Evolutionary conservation across 2,797 vertebrate species (phyloP).

Genomic region (Artibeus lituratus): DNA sequence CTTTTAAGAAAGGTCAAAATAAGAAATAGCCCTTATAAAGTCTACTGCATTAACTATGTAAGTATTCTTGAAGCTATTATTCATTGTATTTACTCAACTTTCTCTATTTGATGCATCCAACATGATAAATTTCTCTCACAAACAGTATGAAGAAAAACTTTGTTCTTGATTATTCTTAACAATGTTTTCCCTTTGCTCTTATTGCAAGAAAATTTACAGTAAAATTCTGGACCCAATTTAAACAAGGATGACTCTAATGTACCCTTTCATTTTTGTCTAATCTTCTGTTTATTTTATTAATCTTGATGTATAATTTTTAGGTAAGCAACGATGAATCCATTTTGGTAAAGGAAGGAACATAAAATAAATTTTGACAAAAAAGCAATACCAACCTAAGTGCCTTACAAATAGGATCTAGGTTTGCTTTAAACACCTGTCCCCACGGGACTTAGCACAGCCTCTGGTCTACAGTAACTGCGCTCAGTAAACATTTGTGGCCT

Average conservation of each 20-base stretch:
- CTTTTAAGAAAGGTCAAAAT: slow-evolving; percentile 12
- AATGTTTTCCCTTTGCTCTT: background rate
- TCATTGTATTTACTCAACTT: background rate
- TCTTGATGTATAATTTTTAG: background rate
- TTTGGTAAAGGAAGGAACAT: background rate
- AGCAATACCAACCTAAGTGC: background rate
- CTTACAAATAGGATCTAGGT: background rate
- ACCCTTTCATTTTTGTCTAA: background rate
- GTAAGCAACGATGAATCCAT: background rate
- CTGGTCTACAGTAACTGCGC: background rate
- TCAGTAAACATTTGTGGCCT: background rate
- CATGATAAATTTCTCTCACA: background rate
- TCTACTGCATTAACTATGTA: background rate
- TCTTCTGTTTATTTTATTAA: background rate
- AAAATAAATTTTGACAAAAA: slow-evolving; percentile 3
- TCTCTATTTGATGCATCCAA: background rate
- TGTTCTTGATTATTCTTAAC: background rate
- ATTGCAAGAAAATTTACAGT: background rate
- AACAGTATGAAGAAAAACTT: background rate
- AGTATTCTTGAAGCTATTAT: background rate
- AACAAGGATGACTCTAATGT: background rate
- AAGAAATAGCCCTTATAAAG: background rate
- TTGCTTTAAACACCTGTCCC: background rate
- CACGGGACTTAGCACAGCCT: background rate
- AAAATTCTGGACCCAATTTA: background rate